Conservation (phyloP, 2,888 invertebrate genomes). For the Syrista parreyssii region DNA sequence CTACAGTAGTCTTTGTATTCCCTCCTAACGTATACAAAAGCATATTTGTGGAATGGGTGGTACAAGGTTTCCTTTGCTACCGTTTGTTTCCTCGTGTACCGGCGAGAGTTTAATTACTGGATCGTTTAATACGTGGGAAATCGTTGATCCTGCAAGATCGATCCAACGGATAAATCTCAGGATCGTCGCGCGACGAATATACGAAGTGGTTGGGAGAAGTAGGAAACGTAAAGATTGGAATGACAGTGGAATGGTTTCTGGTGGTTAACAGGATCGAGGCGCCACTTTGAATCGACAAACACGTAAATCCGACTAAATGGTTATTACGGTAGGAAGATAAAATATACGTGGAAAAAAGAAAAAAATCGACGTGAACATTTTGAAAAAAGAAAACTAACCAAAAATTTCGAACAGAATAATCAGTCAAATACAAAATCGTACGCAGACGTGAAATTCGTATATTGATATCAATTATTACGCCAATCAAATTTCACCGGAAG, state of each 20-base stretch:
- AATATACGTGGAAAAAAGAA: neutral
- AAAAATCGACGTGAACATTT: neutral
- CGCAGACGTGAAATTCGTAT: neutral
- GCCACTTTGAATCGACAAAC: neutral
- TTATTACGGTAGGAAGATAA: neutral
- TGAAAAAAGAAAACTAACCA: neutral
- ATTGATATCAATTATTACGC: neutral
- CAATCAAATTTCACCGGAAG: neutral
- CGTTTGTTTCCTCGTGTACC: neutral
- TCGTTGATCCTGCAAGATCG: neutral
- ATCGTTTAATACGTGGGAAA: neutral
- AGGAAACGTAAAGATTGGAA: neutral
- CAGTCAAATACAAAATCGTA: neutral
- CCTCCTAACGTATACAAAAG: constrained; percentile 20
- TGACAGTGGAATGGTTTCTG: constrained; percentile 2
- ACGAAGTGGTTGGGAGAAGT: neutral
- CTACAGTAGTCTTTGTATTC: constrained; percentile 23
- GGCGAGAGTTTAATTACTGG: too few species aligned
- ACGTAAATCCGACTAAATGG: neutral
- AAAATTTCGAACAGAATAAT: neutral
- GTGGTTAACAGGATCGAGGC: neutral
- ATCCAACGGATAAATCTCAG: neutral
- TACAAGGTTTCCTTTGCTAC: neutral
- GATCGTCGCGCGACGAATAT: neutral
- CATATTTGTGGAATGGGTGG: constrained; percentile 19